Base-by-base conservation (phyloP, 2,888 invertebrate genomes). In the Ethmia dodecea region DNA sequence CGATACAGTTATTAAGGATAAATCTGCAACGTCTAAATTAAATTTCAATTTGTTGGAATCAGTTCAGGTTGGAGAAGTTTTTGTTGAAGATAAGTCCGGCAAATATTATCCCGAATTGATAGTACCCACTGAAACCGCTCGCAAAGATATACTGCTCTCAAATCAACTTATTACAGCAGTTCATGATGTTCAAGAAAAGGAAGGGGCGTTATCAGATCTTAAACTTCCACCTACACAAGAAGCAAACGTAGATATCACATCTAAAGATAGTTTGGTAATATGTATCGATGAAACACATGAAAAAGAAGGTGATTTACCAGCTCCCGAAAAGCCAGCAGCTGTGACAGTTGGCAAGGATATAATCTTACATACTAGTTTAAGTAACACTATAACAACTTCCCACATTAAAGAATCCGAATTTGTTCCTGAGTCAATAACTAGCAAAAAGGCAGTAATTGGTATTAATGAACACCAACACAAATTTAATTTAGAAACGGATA, bases 31-130 rank as follows among this genome's bases (percentile, higher is more conserved):
- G 48, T 89, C 92, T 4, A 91, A 89, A 63, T 61, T 91, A 6
- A 89, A 90, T 42, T 84, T 93, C 31, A 88, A 89, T 46, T 71
- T 91, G 28, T 75, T 86, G 20, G 92, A 93, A 69, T 84, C 92
- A 8, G 32, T 93, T 36, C 79, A 89, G 52, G 80, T 94, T 3
- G 91, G 90, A 35, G 92, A 94, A 83, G 88, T 91, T 14, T 84
- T 90, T 49, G 76, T 91, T 2, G 91, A 91, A 75, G 90, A 90
- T 38, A 92, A 91, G 62, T 91, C 93, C 5, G 91, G 91, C 9
- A 93, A 93, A 75, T 93, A 93, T 60, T 90, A 93, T 60, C 93
- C 94, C 2, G 93, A 94, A 71, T 70, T 92, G 31, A 92, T 94
- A 58, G 93, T 94, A 1, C 91, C 94, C 0, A 94, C 94, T 2